These are phyloP conservation scores for Cirrhinus mrigala DNA, from an alignment of 2,797 vertebrate genomes.

Conservation along the genomic window DNA sequence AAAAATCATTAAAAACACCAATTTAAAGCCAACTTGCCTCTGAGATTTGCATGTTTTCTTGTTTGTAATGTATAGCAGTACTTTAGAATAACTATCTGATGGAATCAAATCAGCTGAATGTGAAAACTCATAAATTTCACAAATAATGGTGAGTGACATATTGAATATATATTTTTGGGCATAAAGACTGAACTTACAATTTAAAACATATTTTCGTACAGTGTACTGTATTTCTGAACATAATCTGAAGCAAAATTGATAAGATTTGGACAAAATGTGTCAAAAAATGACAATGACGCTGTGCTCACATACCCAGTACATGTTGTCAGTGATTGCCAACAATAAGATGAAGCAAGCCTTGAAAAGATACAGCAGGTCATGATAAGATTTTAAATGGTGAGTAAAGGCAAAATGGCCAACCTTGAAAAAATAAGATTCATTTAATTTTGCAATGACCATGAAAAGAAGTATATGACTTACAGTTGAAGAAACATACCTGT, in stretches of 20 bases:
- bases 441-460: neutral
- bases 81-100: neutral
- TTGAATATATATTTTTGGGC: neutral
- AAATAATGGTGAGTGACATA: neutral
- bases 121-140: neutral
- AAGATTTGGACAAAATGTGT: neutral
- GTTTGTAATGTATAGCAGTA: neutral
- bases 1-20: constrained; percentile 15
- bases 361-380: neutral
- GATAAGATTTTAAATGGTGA: neutral
- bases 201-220: neutral
- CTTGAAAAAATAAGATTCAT: neutral
- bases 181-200: neutral
- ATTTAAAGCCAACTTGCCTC: neutral
- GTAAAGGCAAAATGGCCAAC: too few relatives aligned
- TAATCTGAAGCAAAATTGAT: neutral
- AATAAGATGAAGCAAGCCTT: neutral
- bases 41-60: neutral
- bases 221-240: neutral
- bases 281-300: neutral
- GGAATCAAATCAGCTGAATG: too few relatives aligned
- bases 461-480: neutral
- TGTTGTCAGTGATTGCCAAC: neutral
- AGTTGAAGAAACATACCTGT: neutral
- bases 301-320: neutral